Base-by-base conservation (phyloP, 2,797 vertebrate species). In the Luscinia megarhynchos region DNA sequence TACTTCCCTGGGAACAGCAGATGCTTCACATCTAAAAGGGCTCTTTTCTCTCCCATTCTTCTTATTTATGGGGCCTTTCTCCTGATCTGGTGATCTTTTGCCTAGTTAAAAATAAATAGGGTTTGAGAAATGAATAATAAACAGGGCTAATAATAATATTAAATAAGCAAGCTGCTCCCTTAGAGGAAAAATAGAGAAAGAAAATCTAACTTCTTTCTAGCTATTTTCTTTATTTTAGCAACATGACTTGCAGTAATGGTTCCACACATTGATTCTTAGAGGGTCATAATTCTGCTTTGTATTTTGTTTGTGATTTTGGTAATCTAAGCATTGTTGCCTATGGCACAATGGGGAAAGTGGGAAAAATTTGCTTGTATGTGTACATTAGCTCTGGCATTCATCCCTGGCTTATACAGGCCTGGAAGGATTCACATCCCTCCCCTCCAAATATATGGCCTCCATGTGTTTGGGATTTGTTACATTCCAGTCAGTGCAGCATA, bases 381-480 rank as follows among this genome's bases (percentile, higher is more conserved):
- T 50, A 58, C 32, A 10, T 72, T 62, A 62, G n/a, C 36, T 46
- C 30, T 94, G 81, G 67, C 63, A 68, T 90, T 91, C 34, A 57
- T 94, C 53, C 94, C 48, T 75, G 77, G 11, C 76, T 89, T 64
- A 23, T 58, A 23, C 4, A 15, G 0, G 0, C 29, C 53, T 94
- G 76, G 80, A 92, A 94, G 72, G 75, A 90, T 85, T 85, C 50
- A 23, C 38, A 63, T 90, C 77, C 12, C 41, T 84, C n/a, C 62
- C 29, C 14, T 88, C 30, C 50, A 67, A 76, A 26, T 58, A 10
- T 85, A 32, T 72, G 72, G 64, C 59, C 41, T 88, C 66, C 32
- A 23, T 45, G 51, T 82, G 70, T 73, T 91, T 82, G 87, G 48
- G 59, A 74, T 95, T 83, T 93, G 84, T 87, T 87, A 51, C 29